Conservation (phyloP, 1,140 invertebrate genomes). For the Trichomalopsis sarcophagae region DNA sequence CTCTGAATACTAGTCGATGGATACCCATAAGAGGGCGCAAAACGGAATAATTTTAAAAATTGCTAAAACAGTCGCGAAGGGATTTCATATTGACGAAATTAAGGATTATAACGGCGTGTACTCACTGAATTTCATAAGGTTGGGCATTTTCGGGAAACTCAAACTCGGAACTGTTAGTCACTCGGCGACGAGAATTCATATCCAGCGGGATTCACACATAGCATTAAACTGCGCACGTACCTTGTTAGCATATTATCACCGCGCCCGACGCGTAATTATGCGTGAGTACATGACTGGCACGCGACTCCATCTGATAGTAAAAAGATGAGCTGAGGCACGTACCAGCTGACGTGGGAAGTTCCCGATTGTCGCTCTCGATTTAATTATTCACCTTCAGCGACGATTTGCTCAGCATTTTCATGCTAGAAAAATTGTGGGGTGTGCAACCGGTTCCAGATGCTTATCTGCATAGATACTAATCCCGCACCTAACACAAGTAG, state of each 20-base stretch:
- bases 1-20: neutral
- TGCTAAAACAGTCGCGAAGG: neutral
- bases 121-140: neutral
- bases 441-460: neutral
- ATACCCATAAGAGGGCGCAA: neutral
- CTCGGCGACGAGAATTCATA: conserved; percentile 57
- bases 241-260: conserved; percentile 69
- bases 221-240: conserved; percentile 59
- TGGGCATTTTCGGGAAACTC: neutral
- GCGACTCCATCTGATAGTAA: conserved; percentile 63
- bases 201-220: conserved; percentile 64
- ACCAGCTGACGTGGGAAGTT: conserved; percentile 47
- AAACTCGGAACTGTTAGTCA: conserved; percentile 23
- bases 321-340: conserved; percentile 44
- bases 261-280: conserved; percentile 57
- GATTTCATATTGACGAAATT: neutral
- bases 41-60: neutral
- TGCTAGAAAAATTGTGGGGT: neutral
- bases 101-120: neutral
- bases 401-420: conserved; percentile 35
- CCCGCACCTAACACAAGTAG: too few relatives aligned
- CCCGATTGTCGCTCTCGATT: conserved; percentile 26
- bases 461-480: too few relatives aligned
- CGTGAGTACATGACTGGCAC: conserved; percentile 54
- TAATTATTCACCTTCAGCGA: conserved; percentile 36